These are phyloP conservation scores for Crossaster papposus DNA, from an alignment of 53 echinoderm and acorn worm species.

Conservation along the genomic window DNA sequence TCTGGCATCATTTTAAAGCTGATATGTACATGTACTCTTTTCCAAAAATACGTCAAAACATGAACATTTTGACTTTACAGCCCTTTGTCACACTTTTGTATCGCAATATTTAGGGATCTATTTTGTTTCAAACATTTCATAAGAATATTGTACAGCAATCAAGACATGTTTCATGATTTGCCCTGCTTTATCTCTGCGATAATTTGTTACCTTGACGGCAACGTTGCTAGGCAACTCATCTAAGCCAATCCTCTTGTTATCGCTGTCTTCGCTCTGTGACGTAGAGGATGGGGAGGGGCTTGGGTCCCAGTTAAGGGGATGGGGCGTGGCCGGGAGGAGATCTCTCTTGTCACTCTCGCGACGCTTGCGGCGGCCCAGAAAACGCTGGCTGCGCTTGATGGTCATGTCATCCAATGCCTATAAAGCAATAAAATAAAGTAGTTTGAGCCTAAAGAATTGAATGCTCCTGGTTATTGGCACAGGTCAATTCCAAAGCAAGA, in stretches of 20 bases:
- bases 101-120: too few species aligned
- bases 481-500: neutral
- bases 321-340: slow-evolving; percentile 43
- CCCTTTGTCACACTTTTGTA: too few species aligned
- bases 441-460: too few species aligned
- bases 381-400: slow-evolving; percentile 37
- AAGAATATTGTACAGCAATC: too few species aligned
- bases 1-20: too few species aligned
- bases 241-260: slow-evolving; percentile 17
- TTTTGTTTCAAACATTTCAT: too few species aligned
- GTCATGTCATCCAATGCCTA: slow-evolving; percentile 3
- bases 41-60: too few species aligned
- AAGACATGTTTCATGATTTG: too few species aligned
- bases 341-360: slow-evolving; percentile 33
- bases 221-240: slow-evolving; percentile 50
- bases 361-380: slow-evolving; percentile 32
- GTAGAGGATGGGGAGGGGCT: slow-evolving; percentile 34
- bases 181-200: too few species aligned
- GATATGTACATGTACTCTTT: too few species aligned
- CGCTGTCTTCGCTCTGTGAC: slow-evolving; percentile 36
- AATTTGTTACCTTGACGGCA: slow-evolving; percentile 29
- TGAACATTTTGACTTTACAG: too few species aligned
- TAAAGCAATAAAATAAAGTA: neutral
- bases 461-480: too few species aligned
- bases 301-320: neutral